Evolutionary conservation across 2,797 vertebrate genomes (phyloP).

Genomic region (Amblyraja radiata): DNA sequence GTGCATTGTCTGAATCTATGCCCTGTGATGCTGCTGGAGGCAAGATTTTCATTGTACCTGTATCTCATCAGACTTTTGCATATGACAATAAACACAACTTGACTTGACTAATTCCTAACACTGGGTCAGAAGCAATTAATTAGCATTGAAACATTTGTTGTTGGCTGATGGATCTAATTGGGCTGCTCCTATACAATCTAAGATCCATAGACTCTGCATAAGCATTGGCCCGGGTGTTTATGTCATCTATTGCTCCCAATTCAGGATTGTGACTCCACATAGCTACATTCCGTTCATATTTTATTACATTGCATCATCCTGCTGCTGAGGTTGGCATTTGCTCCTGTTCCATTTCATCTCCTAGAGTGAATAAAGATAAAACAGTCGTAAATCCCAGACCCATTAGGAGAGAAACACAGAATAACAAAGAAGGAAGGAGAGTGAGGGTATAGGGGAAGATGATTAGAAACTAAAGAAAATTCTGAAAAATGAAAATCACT

Average conservation of each 20-base stretch:
- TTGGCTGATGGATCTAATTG: not conserved
- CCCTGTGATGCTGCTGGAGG: no score
- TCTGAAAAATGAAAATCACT: not conserved
- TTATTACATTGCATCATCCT: not conserved
- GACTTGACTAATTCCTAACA: not conserved
- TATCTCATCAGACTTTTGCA: no score
- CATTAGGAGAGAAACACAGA: not conserved
- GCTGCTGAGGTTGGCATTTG: not conserved
- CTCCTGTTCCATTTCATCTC: no score
- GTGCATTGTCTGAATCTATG: no score
- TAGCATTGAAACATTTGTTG: not conserved
- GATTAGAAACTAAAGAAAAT: not conserved
- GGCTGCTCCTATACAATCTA: not conserved
- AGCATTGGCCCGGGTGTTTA: not conserved
- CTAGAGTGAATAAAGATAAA: not conserved
- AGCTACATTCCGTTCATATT: not conserved
- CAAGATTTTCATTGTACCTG: no score
- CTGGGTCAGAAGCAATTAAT: not conserved
- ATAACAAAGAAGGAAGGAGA: not conserved
- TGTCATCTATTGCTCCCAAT: not conserved
- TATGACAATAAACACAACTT: no score
- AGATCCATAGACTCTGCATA: not conserved
- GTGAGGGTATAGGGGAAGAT: not conserved
- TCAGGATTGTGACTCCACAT: not conserved
- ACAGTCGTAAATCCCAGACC: not conserved